Base-by-base conservation (phyloP, 30 jellyfish, hydroid and myxozoan species). In the Mastigias papua region DNA sequence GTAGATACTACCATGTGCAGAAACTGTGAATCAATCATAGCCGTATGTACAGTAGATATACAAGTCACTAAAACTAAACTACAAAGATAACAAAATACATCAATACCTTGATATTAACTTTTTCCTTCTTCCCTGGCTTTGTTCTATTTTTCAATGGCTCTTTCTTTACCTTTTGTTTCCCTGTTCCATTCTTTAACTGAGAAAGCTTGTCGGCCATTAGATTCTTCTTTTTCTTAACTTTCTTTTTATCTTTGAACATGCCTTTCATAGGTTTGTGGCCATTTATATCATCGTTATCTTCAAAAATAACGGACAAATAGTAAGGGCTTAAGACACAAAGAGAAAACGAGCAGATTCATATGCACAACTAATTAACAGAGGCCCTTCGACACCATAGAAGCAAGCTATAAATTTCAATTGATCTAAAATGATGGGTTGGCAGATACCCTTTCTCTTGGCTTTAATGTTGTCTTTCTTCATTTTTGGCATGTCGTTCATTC, bases 381-480 rank as follows among this genome's bases (percentile, higher is more conserved):
- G n/a, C n/a, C n/a, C n/a, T n/a, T n/a, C n/a, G n/a, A n/a, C n/a
- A n/a, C n/a, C n/a, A n/a, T n/a, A n/a, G n/a, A n/a, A n/a, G n/a
- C n/a, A n/a, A n/a, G n/a, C n/a, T n/a, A n/a, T n/a, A n/a, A n/a
- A n/a, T n/a, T n/a, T n/a, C n/a, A n/a, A n/a, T n/a, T n/a, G n/a
- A n/a, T n/a, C n/a, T n/a, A n/a, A n/a, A n/a, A n/a, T n/a, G 30
- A 57, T 57, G 23, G 19, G 19, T 4, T 0, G 28, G 9, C 21
- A 37, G 10, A 63, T 29, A 84, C 93, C 93, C 48, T 54, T 70
- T 35, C 48, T 57, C 46, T 64, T 72, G 76, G 62, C 73, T 70
- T 84, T 84, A 31, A 54, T 64, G 31, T 66, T 71, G 17, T 84
- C 93, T 28, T 84, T 84, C 81, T 84, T 84, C 93, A 84, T 84